Evolutionary conservation across 2,797 vertebrate species (phyloP).

Genomic region (Prionace glauca): DNA sequence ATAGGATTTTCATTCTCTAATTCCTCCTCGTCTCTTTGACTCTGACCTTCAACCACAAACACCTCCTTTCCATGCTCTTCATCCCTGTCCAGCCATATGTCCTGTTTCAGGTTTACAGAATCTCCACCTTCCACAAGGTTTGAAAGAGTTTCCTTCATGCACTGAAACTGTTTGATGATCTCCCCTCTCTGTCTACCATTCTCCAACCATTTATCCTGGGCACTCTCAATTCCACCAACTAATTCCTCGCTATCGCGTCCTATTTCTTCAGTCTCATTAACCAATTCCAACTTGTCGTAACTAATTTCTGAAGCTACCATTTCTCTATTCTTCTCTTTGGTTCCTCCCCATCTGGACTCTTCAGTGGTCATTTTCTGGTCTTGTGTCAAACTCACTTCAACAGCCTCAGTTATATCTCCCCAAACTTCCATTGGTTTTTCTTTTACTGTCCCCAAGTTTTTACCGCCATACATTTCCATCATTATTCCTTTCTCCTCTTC

Average conservation of each 20-base stretch:
- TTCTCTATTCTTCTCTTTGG: neutral
- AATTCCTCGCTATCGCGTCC: neutral
- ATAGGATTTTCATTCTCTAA: neutral
- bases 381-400: neutral
- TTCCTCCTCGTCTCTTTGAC: neutral
- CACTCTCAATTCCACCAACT: neutral
- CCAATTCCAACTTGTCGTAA: neutral
- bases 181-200: neutral
- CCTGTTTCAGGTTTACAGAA: neutral
- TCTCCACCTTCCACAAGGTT: neutral
- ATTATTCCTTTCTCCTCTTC: neutral
- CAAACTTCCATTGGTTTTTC: neutral
- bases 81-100: neutral
- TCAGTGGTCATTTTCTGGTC: neutral
- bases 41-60: neutral
- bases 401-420: neutral
- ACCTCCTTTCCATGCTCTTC: neutral
- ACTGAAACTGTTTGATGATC: neutral
- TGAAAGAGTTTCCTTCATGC: neutral
- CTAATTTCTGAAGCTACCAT: neutral
- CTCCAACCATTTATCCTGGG: neutral
- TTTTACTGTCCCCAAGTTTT: neutral
- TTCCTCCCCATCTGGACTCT: constrained; percentile 7
- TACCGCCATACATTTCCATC: neutral
- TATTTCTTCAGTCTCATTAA: neutral